Evolutionary conservation across 2,888 invertebrate genomes (phyloP).

Genomic region (Meteorus cinctellus): DNA sequence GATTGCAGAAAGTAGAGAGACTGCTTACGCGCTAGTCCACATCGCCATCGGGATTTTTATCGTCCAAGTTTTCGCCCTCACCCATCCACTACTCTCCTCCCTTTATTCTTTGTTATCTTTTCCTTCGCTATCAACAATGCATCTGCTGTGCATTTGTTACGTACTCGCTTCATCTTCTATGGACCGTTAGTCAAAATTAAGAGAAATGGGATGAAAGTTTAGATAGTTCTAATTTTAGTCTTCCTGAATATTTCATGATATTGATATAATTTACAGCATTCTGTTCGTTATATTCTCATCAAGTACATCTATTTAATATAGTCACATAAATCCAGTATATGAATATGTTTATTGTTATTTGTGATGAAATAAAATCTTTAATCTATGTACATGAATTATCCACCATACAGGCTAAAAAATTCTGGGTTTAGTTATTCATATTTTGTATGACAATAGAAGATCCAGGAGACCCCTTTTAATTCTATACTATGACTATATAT

Average conservation of each 20-base stretch:
- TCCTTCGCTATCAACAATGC: not conserved
- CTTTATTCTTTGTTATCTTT: not conserved
- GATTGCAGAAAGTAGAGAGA: slow-evolving; percentile 60
- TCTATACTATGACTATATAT: not conserved
- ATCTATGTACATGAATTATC: too few relatives aligned
- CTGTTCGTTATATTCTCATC: not conserved
- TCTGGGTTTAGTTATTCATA: slow-evolving; percentile 48
- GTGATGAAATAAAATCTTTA: too few relatives aligned
- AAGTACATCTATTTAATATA: not conserved
- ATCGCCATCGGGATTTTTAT: slow-evolving; percentile 46
- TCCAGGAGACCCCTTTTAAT: not conserved
- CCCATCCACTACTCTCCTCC: slow-evolving; percentile 9
- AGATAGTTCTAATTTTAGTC: not conserved
- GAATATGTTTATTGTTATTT: too few relatives aligned
- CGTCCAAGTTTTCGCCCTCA: slow-evolving; percentile 29
- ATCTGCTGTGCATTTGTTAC: not conserved
- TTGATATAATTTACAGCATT: not conserved
- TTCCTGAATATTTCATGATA: not conserved
- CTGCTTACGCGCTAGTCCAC: not conserved
- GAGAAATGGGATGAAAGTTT: not conserved
- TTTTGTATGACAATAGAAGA: slow-evolving; percentile 54
- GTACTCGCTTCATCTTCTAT: not conserved
- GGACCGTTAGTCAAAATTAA: slow-evolving; percentile 19
- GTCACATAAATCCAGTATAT: not conserved
- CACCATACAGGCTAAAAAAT: slow-evolving; percentile 17